phyloP scores from a whole-genome alignment of 2,113 vertebrate genomes.

The Hystrix cristata region DNA sequence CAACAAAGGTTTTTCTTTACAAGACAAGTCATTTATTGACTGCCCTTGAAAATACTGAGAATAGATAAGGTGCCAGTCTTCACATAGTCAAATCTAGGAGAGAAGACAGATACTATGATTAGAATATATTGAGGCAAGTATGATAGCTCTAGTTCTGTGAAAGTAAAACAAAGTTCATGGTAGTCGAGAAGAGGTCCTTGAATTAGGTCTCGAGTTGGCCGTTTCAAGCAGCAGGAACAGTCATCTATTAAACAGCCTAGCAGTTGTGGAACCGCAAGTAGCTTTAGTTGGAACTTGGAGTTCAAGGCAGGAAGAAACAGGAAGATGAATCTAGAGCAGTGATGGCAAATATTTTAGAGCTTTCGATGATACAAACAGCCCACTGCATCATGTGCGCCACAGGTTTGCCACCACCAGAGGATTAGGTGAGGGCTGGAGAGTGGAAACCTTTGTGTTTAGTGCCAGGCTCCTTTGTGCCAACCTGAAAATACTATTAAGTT shows the following conservation, averaged over 20 bases:
- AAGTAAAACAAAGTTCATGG: not conserved
- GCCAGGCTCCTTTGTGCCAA: accelerated
- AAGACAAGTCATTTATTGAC: not conserved
- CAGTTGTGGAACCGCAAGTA: not conserved
- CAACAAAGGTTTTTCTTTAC: conserved; percentile 11
- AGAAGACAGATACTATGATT: not conserved
- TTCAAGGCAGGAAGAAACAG: not conserved
- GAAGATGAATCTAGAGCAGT: not conserved
- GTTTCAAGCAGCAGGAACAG: not conserved
- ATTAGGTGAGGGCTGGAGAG: accelerated
- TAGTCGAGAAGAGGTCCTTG: not conserved
- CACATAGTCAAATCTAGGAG: not conserved
- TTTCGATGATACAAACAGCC: not conserved
- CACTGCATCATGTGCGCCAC: not conserved
- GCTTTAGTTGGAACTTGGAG: not conserved
- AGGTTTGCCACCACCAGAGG: not conserved
- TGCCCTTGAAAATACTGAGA: not conserved
- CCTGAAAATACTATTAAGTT: not conserved
- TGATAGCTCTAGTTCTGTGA: not conserved
- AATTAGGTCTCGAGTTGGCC: not conserved
- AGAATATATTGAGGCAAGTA: not conserved
- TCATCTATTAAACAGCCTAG: not conserved
- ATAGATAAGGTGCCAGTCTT: not conserved
- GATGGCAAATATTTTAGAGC: not conserved
- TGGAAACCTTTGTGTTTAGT: not conserved